Base-by-base conservation (phyloP, 2,888 invertebrate genomes). In the Tortricodes alternella region DNA sequence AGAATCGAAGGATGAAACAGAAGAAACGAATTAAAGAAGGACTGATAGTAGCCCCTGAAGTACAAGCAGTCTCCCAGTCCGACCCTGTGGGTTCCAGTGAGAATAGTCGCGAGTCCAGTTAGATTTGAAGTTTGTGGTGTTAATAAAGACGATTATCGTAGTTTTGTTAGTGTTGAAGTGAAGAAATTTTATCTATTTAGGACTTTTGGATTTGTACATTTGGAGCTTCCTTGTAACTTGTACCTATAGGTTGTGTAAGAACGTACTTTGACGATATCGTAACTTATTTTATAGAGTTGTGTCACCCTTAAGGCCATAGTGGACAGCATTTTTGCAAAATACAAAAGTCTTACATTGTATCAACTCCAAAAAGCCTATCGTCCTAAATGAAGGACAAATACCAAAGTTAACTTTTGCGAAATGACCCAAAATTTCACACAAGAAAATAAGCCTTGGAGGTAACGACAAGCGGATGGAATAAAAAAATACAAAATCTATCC, bases 1-100 rank as follows among this genome's bases (percentile, higher is more conserved):
- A 99, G 85, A 99, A 99, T 81, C 92, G 99, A 67, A 92, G 99
- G 70, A 99, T 99, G 99, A 99, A 99, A 83, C 98, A 98, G 80
- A 98, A 98, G 92, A 98, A 99, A 80, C 92, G 98, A 62, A 96
- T 98, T 92, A 98, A 98, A 89, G 98, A 98, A 75, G 97, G 97
- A 0, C 90, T 97, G 5, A 94, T 96, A 62, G 85, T 86, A 0
- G 84, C 90, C 0, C 83, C 91, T 1, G 91, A 91, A 49, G 92
- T 92, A 39, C 91, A 92, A 8, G 89, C 92, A 0, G 64, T 89
- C 57, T 73, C 86, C 21, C 73, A 82, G 60, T 73, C 89, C 29
- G 85, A 75, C 58, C 65, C 70, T 9, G 72, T 86, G 13, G 92
- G 93, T 43, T 93, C 93, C 64, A 94, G 93, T 72, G 95, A 95